phyloP scores from a whole-genome alignment of 2,888 invertebrate species.

The Incurvaria masculella region DNA sequence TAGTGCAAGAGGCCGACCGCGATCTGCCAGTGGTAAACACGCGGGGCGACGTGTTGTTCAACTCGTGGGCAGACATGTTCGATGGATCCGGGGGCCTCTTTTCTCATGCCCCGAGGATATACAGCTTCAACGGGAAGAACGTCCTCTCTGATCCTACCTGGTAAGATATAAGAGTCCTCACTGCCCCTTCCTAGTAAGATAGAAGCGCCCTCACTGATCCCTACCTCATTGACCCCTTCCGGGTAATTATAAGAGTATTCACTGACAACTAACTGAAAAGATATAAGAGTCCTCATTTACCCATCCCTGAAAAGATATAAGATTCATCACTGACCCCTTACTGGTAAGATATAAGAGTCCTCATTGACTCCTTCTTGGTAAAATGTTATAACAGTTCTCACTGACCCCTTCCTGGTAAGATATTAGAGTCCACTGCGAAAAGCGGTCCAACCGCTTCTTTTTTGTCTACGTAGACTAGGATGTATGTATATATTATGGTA shows the following conservation, averaged over 20 bases:
- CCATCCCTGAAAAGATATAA: conserved; percentile 88
- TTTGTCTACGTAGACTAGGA: too few species aligned
- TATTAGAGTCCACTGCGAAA: too few species aligned
- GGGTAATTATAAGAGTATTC: too few species aligned
- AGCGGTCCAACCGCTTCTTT: too few species aligned
- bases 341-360: conserved; percentile 61
- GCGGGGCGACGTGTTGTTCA: conserved; percentile 89
- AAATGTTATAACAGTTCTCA: too few species aligned
- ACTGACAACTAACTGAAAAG: too few species aligned
- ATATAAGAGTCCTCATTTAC: conserved; percentile 81
- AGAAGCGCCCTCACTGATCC: too few species aligned
- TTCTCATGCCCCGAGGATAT: conserved; percentile 82
- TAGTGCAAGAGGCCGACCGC: conserved; percentile 83
- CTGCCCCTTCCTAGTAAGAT: too few species aligned
- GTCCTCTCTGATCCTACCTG: conserved; percentile 85
- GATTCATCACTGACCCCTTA: conserved; percentile 82
- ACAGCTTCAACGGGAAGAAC: conserved; percentile 93
- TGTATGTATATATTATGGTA: too few species aligned
- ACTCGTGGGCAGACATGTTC: conserved; percentile 93
- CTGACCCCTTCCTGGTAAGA: too few species aligned
- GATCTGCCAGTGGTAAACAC: conserved; percentile 89
- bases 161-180: conserved; percentile 49
- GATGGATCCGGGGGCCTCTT: conserved; percentile 84
- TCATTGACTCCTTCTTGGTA: too few species aligned
- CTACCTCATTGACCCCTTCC: too few species aligned